phyloP scores from a whole-genome alignment of 2,888 invertebrate species.

The Spodoptera exigua region DNA sequence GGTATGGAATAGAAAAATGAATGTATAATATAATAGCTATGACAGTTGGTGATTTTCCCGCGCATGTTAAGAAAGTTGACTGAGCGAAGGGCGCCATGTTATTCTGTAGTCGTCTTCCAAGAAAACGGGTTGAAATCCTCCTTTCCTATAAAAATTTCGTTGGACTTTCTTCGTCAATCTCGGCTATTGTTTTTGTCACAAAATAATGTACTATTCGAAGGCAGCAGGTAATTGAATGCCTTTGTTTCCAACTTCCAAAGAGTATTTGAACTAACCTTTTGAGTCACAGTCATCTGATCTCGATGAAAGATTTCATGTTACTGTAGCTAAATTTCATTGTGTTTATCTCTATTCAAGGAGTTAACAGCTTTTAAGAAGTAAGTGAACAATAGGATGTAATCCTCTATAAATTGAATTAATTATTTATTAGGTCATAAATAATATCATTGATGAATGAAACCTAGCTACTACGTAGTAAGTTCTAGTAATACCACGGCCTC shows the following conservation, averaged over 20 bases:
- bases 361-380: constrained; percentile 1
- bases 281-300: constrained; percentile 44
- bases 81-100: constrained; percentile 30
- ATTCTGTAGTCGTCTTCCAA: constrained; percentile 3
- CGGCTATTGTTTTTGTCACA: constrained; percentile 33
- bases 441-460: too few species aligned
- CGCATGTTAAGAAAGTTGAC: constrained; percentile 44
- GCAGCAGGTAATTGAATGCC: constrained; percentile 44
- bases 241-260: constrained; percentile 43
- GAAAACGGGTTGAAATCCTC: constrained; percentile 7
- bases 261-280: constrained; percentile 43
- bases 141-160: constrained; percentile 3
- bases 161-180: constrained; percentile 11
- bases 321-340: constrained; percentile 18
- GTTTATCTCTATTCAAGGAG: constrained; percentile 12
- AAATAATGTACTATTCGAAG: constrained; percentile 41
- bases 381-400: too few species aligned
- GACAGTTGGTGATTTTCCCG: constrained; percentile 49
- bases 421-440: too few species aligned
- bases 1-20: too few species aligned
- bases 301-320: constrained; percentile 38
- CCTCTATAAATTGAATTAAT: too few species aligned
- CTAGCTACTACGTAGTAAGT: too few species aligned
- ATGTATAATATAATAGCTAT: constrained; percentile 33
- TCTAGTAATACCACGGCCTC: too few species aligned